Conservation (phyloP, 2,888 invertebrate species). For the Sinotaia quadrata region DNA sequence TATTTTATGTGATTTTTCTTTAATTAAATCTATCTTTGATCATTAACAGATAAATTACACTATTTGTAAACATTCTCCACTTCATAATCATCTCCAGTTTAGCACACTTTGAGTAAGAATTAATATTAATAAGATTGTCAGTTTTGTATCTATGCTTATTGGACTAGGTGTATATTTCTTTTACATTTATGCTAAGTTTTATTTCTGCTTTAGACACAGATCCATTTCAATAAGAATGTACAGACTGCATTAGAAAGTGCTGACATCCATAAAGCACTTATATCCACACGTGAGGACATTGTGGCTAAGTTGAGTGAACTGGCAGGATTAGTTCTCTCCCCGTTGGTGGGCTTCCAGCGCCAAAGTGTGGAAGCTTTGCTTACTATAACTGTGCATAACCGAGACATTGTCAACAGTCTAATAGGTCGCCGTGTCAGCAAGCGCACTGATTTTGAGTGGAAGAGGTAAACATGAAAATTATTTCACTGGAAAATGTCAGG, state of each 20-base stretch:
- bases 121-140: neutral
- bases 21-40: too few relatives aligned
- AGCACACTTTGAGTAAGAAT: neutral
- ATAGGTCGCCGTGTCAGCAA: constrained; percentile 61
- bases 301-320: constrained; percentile 60
- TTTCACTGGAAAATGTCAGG: too few relatives aligned
- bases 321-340: constrained; percentile 65
- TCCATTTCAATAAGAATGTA: constrained; percentile 70
- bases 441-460: constrained; percentile 71
- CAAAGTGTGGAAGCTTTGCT: constrained; percentile 70
- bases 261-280: constrained; percentile 49
- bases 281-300: constrained; percentile 57
- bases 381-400: constrained; percentile 70
- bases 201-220: constrained; percentile 62
- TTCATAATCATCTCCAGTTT: neutral
- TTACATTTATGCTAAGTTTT: neutral
- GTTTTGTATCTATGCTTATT: too few relatives aligned
- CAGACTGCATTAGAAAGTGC: constrained; percentile 53
- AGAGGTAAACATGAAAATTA: constrained; percentile 60
- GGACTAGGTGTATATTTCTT: neutral
- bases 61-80: too few relatives aligned
- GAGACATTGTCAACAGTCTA: constrained; percentile 67
- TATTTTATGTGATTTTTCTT: too few relatives aligned
- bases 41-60: too few relatives aligned
- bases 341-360: constrained; percentile 60